phyloP scores from a whole-genome alignment of 2,888 invertebrate genomes.

The Leptopterna dolabrata region DNA sequence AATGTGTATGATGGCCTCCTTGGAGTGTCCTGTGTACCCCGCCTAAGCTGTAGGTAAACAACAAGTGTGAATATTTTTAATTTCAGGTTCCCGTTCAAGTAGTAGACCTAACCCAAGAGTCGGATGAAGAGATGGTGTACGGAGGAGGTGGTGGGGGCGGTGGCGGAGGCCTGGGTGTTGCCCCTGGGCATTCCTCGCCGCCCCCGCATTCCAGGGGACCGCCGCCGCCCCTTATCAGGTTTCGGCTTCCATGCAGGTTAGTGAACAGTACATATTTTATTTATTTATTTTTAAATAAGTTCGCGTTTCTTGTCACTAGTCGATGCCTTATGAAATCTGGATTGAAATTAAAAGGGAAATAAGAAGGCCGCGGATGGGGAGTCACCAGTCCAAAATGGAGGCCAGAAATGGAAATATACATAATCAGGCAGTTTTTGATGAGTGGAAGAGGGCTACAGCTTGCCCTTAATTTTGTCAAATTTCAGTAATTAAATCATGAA shows the following conservation, averaged over 20 bases:
- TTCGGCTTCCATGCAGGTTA: slow-evolving; percentile 59
- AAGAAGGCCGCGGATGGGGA: no score
- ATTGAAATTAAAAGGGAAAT: no score
- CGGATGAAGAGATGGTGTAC: slow-evolving; percentile 69
- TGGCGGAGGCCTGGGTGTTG: slow-evolving; percentile 3
- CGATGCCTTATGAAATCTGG: no score
- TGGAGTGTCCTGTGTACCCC: no score
- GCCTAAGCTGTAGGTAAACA: not conserved
- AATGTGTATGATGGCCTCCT: no score
- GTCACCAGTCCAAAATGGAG: no score
- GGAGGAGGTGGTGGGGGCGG: slow-evolving; percentile 50
- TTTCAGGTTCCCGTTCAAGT: slow-evolving; percentile 69
- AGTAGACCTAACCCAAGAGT: slow-evolving; percentile 73
- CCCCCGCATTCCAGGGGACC: slow-evolving; percentile 55
- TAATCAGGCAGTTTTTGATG: no score
- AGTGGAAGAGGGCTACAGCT: no score
- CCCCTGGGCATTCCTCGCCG: slow-evolving; percentile 18
- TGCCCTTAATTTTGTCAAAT: no score
- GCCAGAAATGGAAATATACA: no score
- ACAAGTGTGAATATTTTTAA: not conserved
- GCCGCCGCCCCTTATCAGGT: slow-evolving; percentile 61
- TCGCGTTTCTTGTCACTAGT: no score
- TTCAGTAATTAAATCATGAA: no score
- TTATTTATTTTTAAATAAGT: not conserved
- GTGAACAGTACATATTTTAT: not conserved